These are phyloP conservation scores for Sphenopsis melanotis DNA, from an alignment of 2,797 vertebrate species.

Conservation along the genomic window DNA sequence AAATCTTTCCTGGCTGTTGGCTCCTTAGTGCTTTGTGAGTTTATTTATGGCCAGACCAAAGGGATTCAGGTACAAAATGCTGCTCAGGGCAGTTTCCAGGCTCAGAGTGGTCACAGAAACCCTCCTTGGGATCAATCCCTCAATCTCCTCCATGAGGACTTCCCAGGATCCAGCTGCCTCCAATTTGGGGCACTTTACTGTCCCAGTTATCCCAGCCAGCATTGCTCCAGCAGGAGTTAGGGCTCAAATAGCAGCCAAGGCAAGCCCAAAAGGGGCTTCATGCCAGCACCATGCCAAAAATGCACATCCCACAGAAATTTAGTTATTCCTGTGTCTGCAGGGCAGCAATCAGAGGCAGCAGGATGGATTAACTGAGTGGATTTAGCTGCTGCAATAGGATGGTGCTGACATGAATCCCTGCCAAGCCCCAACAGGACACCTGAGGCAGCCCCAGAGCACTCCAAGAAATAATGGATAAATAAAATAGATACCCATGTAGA, in stretches of 20 bases:
- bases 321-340: fast-evolving
- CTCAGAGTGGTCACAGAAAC: background rate
- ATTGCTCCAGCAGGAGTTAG: background rate
- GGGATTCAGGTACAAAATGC: background rate
- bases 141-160: fast-evolving
- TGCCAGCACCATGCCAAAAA: background rate
- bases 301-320: fast-evolving
- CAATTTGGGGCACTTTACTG: background rate
- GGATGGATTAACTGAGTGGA: background rate
- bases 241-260: background rate
- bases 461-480: background rate
- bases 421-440: background rate
- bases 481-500: background rate
- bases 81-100: background rate
- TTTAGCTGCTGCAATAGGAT: background rate
- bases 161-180: background rate
- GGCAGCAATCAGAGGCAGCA: background rate
- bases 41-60: background rate
- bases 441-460: background rate
- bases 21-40: background rate
- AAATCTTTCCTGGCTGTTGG: background rate
- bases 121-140: background rate
- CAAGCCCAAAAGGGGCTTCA: background rate
- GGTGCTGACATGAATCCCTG: background rate
- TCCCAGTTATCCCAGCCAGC: background rate